These are phyloP conservation scores for Chlamydotis undulata DNA, from an alignment of 2,113 vertebrate genomes.

Conservation along the genomic window DNA sequence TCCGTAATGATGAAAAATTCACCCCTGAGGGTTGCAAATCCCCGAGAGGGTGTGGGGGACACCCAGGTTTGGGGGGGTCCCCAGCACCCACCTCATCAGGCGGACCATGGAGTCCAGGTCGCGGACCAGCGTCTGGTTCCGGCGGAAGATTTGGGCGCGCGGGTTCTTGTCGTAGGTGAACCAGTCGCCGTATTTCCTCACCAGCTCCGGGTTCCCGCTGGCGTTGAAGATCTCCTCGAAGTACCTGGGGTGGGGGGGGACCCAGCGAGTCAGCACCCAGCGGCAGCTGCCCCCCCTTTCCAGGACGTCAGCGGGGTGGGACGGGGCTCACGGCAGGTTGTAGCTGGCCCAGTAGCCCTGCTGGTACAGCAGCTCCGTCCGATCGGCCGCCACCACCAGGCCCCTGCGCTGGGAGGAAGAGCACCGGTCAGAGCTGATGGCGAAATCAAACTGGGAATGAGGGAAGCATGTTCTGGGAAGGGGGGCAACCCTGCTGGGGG, in stretches of 20 bases:
- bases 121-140: conserved; percentile 85
- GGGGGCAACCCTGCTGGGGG: too few species aligned
- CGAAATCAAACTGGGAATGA: accelerated
- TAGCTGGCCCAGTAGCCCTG: conserved; percentile 95
- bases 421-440: neutral
- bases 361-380: conserved; percentile 82
- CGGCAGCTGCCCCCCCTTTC: accelerated
- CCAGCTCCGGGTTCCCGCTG: conserved; percentile 84
- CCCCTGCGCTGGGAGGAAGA: conserved; percentile 56
- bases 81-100: conserved; percentile 86
- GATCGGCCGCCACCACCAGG: conserved; percentile 78
- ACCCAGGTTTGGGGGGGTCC: accelerated
- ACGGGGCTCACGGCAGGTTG: conserved; percentile 87
- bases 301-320: accelerated
- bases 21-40: neutral
- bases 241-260: conserved; percentile 73
- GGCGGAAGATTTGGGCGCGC: conserved; percentile 89
- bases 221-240: conserved; percentile 87
- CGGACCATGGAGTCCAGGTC: conserved; percentile 89
- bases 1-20: neutral
- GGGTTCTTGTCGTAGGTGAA: conserved; percentile 88
- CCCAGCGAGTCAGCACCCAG: neutral
- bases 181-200: conserved; percentile 88
- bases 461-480: accelerated
- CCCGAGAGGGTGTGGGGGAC: too few species aligned